Evolutionary conservation across 2,888 invertebrate genomes (phyloP).

Genomic region (Philonicus albiceps): DNA sequence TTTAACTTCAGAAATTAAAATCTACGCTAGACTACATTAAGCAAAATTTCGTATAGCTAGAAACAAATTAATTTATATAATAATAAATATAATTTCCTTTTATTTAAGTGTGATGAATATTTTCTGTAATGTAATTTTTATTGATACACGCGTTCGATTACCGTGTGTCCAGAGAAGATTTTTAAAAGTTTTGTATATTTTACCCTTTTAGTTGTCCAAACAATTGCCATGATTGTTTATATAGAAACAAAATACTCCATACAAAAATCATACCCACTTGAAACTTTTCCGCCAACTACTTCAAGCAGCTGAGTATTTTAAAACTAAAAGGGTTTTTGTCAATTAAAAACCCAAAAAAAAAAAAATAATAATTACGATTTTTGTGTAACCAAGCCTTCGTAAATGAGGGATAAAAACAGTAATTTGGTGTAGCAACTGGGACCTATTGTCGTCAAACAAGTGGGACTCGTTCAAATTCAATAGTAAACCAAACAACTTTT

Average conservation of each 20-base stretch:
- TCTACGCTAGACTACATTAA: no score
- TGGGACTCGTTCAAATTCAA: neutral
- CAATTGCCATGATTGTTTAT: neutral
- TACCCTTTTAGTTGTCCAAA: neutral
- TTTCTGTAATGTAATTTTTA: neutral
- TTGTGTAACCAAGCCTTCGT: neutral
- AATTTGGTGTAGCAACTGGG: neutral
- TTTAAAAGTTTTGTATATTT: no score
- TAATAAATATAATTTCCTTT: no score
- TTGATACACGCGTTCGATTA: no score
- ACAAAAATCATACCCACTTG: neutral
- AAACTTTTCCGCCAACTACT: neutral
- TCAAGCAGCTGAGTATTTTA: neutral
- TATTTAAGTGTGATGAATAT: neutral
- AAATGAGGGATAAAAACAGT: neutral
- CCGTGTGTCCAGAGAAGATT: no score
- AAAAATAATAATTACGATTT: neutral
- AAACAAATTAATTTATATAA: no score
- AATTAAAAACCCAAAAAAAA: neutral
- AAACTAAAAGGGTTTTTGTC: neutral
- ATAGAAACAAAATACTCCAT: neutral
- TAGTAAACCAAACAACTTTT: neutral
- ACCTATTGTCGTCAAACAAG: neutral
- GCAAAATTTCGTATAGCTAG: no score
- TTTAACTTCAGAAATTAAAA: no score